A percentile compares a stretch with the other conserved stretches of the same genome.
Evolutionary conservation across 1,140 invertebrate species (phyloP).

Genomic region (Charaxes varanes): DNA sequence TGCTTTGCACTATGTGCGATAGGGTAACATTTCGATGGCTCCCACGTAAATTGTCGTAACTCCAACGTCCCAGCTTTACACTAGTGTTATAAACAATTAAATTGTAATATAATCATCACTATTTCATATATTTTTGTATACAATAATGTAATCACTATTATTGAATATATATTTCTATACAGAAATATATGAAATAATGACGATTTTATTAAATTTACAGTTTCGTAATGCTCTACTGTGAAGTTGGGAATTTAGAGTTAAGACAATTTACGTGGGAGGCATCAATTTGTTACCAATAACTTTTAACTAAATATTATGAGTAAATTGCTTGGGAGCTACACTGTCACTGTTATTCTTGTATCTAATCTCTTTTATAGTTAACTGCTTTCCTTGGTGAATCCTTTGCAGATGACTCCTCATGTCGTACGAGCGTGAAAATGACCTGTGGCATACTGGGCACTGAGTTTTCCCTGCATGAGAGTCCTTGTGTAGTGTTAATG

Average conservation of each 20-base stretch:
- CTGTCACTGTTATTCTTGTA: constrained; percentile 56
- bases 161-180: no score
- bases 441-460: constrained; percentile 77
- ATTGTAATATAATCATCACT: no score
- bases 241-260: no score
- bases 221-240: no score
- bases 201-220: no score
- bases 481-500: constrained; percentile 83
- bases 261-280: no score
- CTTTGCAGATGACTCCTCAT: constrained; percentile 77
- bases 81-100: no score
- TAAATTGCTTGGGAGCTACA: constrained; percentile 50
- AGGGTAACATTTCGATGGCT: constrained; percentile 25
- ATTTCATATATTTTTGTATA: no score
- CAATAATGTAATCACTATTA: no score
- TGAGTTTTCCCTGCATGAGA: constrained; percentile 84
- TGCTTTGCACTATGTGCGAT: constrained; percentile 42
- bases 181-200: no score
- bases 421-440: constrained; percentile 78
- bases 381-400: constrained; percentile 73
- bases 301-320: constrained; percentile 50
- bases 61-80: no score
- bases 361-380: constrained; percentile 67
- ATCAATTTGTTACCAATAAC: constrained; percentile 24
- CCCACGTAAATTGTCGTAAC: no score